A percentile compares a stretch with the other conserved stretches of the same genome.
Conservation (phyloP, 2,888 invertebrate species). For the Gari tellinella region DNA sequence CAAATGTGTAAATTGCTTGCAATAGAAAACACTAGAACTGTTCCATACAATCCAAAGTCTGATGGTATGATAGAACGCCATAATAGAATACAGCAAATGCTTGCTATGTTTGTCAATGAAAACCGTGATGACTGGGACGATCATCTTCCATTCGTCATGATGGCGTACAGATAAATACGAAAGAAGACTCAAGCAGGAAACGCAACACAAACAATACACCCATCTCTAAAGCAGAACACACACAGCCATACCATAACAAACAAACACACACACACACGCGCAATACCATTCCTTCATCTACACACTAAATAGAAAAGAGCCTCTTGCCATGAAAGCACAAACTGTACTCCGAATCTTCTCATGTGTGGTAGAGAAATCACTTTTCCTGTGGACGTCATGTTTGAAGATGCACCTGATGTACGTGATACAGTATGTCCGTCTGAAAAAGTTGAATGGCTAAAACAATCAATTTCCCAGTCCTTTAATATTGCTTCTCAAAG, state of each 20-base stretch:
- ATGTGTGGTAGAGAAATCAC: slow-evolving; percentile 34
- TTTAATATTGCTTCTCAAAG: slow-evolving; percentile 67
- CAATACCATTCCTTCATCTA: too few relatives aligned
- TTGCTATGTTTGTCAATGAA: slow-evolving; percentile 32
- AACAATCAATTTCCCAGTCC: slow-evolving; percentile 91
- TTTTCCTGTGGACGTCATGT: slow-evolving; percentile 41
- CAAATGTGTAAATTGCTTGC: slow-evolving; percentile 23
- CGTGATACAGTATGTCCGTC: slow-evolving; percentile 17
- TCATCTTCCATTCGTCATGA: slow-evolving; percentile 37
- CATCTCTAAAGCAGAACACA: too few relatives aligned
- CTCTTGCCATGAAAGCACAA: slow-evolving; percentile 38
- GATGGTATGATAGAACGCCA: slow-evolving; percentile 35
- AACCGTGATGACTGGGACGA: slow-evolving; percentile 44
- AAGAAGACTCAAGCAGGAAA: too few relatives aligned
- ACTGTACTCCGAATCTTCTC: slow-evolving; percentile 30
- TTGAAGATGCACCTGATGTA: slow-evolving; percentile 11
- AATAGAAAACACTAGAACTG: slow-evolving; percentile 36
- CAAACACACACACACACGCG: too few relatives aligned
- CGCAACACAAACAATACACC: too few relatives aligned
- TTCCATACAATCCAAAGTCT: slow-evolving; percentile 38
- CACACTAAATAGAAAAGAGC: too few relatives aligned
- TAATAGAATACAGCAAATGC: slow-evolving; percentile 34
- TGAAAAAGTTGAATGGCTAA: slow-evolving; percentile 39
- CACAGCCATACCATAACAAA: too few relatives aligned
- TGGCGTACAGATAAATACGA: slow-evolving; percentile 42